phyloP scores from a whole-genome alignment of 2,888 invertebrate genomes.

The Ypsolopha scabrella region DNA sequence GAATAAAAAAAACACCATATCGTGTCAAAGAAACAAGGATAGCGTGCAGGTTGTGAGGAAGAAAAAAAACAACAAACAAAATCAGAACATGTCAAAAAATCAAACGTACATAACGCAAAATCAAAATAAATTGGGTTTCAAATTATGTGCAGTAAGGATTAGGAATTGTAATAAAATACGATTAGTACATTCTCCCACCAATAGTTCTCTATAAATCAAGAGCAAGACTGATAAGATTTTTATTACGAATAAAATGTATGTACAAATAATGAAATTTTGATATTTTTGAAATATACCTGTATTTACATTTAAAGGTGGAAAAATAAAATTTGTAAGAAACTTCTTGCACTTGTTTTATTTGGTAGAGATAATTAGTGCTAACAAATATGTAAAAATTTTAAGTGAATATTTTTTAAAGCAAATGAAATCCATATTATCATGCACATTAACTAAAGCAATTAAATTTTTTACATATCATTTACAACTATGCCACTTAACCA shows the following conservation, averaged over 20 bases:
- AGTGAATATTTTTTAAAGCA: constrained; percentile 33
- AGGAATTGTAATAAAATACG: constrained; percentile 49
- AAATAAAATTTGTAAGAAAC: too few relatives aligned
- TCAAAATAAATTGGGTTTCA: constrained; percentile 33
- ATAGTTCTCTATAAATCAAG: constrained; percentile 43
- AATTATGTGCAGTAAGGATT: constrained; percentile 61
- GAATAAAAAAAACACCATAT: constrained; percentile 45
- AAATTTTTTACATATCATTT: constrained; percentile 4
- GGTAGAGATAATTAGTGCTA: constrained; percentile 17
- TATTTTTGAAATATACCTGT: too few relatives aligned
- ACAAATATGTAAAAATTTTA: constrained; percentile 38
- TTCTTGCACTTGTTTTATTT: constrained; percentile 50
- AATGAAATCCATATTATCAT: constrained; percentile 42
- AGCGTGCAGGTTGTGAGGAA: constrained; percentile 64
- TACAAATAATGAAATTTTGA: too few relatives aligned
- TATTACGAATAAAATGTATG: not conserved
- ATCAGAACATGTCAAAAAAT: constrained; percentile 66
- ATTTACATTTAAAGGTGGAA: too few relatives aligned
- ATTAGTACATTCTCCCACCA: constrained; percentile 64
- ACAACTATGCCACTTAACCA: too few relatives aligned
- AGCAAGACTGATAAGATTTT: constrained; percentile 27
- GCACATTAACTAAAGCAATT: constrained; percentile 29
- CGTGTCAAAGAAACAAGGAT: constrained; percentile 51
- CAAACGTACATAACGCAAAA: constrained; percentile 40
- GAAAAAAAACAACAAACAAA: constrained; percentile 67